Base-by-base conservation (phyloP, 2,113 vertebrate genomes). In the Lepus americanus region DNA sequence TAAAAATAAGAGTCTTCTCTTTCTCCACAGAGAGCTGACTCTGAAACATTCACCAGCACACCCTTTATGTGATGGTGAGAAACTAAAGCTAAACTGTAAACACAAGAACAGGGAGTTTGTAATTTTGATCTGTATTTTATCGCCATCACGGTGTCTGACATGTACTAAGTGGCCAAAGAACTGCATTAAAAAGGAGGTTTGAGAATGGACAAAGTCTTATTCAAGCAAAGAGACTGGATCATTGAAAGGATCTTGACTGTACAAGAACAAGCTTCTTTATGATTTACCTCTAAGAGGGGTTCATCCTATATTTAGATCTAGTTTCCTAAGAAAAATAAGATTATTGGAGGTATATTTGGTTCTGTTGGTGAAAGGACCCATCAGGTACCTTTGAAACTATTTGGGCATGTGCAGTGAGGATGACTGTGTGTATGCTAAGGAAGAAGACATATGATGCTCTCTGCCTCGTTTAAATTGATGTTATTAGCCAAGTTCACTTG, bases 171-270 rank as follows among this genome's bases (percentile, higher is more conserved):
- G 27, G 22, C 39, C 73, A 89, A 82, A 90, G n/a, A 84, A 53
- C 63, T 89, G 63, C 90, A 61, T 76, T 95, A 86, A 76, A 31
- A 79, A 88, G 63, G 55, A 95, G 17, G 25, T 76, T 83, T 95
- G 77, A 86, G 25, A 78, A 84, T 36, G 82, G 80, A 73, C 6
- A n/a, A 11, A 63, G 23, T 63, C 63, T 84, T 92, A 6, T 84
- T 89, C 87, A 95, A 92, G 13, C 36, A 69, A 73, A 94, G 72
- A 88, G 20, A 5, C 53, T 72, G 14, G 89, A 55, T 10, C 22
- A 79, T 70, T 95, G 25, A 61, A 44, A 88, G 13, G 53, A 67
- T 97, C 74, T 83, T 90, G 94, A 73, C 66, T 22, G 83, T 25
- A 80, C 6, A 36, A 84, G 74, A 95, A 92, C 23, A 96, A 83